Conservation (phyloP, 2,113 vertebrate species). For the Pseudorectes ferrugineus region DNA sequence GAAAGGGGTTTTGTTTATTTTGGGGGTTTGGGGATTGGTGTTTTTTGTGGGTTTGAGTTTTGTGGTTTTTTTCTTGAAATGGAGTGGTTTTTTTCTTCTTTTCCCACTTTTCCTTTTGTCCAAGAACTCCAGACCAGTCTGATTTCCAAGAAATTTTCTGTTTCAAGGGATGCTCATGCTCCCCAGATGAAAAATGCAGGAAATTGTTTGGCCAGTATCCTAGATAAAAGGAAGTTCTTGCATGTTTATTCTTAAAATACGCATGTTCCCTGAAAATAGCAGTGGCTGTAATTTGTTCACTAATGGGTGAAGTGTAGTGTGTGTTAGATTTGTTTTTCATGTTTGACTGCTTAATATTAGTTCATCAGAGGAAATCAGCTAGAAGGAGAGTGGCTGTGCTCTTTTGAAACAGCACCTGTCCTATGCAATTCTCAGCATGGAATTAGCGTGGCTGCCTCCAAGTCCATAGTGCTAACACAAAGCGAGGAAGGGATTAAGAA, state of each 20-base stretch:
- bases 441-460: constrained; percentile 19
- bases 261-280: not conserved
- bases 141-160: not conserved
- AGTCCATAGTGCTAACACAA: constrained; percentile 23
- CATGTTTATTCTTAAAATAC: not conserved
- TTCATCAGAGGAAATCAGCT: constrained; percentile 50
- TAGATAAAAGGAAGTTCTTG: not conserved
- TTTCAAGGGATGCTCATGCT: not conserved
- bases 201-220: not conserved
- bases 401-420: constrained; percentile 65
- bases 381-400: constrained; percentile 20
- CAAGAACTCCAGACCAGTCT: not conserved
- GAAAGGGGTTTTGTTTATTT: not conserved
- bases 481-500: constrained; percentile 16
- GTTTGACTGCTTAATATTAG: constrained; percentile 61
- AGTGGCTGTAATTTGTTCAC: constrained; percentile 25
- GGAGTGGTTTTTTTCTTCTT: accelerated
- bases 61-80: not conserved
- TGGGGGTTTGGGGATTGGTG: not conserved
- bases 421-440: constrained; percentile 1
- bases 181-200: not conserved
- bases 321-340: constrained; percentile 47
- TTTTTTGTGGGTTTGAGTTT: not conserved
- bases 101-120: not conserved
- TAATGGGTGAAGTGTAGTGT: constrained; percentile 21